These are phyloP conservation scores for Hoplodrina ambigua DNA, from an alignment of 2,888 invertebrate species.

Conservation along the genomic window DNA sequence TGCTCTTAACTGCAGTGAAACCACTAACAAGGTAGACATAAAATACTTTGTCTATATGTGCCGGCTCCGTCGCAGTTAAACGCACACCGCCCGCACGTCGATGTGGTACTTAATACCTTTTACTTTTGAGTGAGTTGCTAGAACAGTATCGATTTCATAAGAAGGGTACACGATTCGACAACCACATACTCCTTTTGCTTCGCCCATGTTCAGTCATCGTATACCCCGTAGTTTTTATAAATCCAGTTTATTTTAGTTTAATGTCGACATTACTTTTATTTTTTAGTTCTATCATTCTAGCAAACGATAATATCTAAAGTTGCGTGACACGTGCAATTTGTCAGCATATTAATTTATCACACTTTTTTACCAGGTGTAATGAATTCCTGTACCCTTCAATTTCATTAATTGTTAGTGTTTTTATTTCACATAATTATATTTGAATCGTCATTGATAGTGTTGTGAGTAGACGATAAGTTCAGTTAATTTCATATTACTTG, in stretches of 20 bases:
- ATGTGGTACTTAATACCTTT: conserved; percentile 53
- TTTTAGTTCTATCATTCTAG: neutral
- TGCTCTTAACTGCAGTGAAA: conserved; percentile 53
- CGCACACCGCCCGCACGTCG: conserved; percentile 50
- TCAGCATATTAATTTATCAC: too few relatives aligned
- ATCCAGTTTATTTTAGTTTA: too few relatives aligned
- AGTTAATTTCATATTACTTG: neutral
- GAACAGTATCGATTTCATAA: conserved; percentile 11
- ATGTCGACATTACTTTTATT: neutral
- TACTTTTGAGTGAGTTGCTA: conserved; percentile 57
- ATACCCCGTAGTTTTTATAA: neutral
- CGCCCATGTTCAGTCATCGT: neutral
- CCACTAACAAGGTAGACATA: conserved; percentile 61
- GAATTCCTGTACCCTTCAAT: neutral
- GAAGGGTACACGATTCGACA: neutral
- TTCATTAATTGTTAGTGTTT: neutral
- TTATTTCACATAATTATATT: neutral
- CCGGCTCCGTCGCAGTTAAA: conserved; percentile 62
- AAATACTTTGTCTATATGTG: conserved; percentile 65
- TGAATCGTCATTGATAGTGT: neutral
- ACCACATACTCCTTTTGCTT: neutral
- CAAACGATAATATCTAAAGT: too few relatives aligned
- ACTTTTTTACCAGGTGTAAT: neutral
- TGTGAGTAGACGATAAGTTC: neutral
- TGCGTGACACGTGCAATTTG: too few relatives aligned